phyloP scores from a whole-genome alignment of 2,113 vertebrate genomes.

The Aythya baeri region DNA sequence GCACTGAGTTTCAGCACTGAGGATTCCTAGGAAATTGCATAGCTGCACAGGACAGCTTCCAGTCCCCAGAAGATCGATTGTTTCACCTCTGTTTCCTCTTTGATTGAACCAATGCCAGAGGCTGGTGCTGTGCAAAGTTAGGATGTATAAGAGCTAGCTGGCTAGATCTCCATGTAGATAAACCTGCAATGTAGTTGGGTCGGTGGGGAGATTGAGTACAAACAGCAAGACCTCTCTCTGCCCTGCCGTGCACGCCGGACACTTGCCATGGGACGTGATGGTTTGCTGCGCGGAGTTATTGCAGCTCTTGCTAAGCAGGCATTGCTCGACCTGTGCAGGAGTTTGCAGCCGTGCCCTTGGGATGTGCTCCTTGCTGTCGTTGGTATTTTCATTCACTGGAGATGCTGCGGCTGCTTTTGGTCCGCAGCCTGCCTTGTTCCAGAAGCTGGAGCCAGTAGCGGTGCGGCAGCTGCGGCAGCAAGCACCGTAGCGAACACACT shows the following conservation, averaged over 20 bases:
- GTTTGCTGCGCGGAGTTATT: neutral
- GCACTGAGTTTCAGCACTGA: neutral
- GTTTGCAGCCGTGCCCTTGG: slow-evolving; percentile 6
- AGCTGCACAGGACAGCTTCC: neutral
- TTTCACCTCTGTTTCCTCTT: neutral
- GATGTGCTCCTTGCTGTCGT: neutral
- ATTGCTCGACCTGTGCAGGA: neutral
- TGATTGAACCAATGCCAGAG: neutral
- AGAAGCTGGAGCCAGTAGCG: neutral
- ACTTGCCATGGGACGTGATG: neutral
- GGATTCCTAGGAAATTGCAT: neutral
- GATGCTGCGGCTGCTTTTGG: neutral
- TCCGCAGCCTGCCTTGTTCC: neutral
- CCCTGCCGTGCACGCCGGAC: neutral
- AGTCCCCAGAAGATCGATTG: neutral
- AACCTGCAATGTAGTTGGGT: neutral
- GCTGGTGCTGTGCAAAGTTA: neutral
- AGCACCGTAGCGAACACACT: neutral
- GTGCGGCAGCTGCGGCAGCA: neutral
- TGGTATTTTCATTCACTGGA: neutral
- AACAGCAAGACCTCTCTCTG: neutral
- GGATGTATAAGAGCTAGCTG: neutral
- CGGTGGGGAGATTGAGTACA: neutral
- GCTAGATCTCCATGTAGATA: neutral
- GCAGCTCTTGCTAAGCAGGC: neutral